These are phyloP conservation scores for Glossophaga mutica DNA, from an alignment of 2,797 vertebrate species.

Conservation along the genomic window DNA sequence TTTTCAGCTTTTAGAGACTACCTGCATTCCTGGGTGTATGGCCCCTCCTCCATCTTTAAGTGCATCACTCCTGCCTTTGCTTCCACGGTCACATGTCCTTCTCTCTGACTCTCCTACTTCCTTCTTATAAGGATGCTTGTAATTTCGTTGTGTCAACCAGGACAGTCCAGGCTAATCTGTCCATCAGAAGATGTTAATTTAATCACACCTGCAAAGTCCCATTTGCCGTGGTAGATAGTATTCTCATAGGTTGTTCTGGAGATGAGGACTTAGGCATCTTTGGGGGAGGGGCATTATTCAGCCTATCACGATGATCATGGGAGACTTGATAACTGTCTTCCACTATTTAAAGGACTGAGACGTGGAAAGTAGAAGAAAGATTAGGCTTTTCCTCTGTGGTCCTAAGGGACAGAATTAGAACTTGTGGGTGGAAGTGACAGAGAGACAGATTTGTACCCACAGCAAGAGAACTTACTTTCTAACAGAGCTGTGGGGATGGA, in stretches of 20 bases:
- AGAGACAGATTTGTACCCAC: slow-evolving; percentile 70
- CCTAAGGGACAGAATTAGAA: slow-evolving; percentile 70
- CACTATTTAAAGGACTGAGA: slow-evolving; percentile 15
- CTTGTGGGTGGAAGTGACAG: slow-evolving; percentile 66
- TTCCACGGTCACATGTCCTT: background rate
- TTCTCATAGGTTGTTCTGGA: background rate
- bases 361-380: slow-evolving; percentile 48
- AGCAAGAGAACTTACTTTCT: slow-evolving; percentile 54
- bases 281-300: background rate
- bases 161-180: background rate
- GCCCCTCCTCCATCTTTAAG: background rate
- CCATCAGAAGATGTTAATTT: background rate
- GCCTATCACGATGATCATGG: background rate
- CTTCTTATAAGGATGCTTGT: background rate
- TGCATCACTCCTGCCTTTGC: background rate
- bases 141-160: background rate
- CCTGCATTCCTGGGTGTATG: background rate
- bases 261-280: background rate
- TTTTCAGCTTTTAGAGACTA: background rate
- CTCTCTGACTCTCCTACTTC: background rate
- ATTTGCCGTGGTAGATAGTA: background rate
- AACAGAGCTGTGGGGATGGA: slow-evolving; percentile 57
- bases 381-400: slow-evolving; percentile 52
- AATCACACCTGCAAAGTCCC: background rate
- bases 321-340: background rate